Conservation (phyloP, 2,888 invertebrate genomes). For the Thereva unica region DNA sequence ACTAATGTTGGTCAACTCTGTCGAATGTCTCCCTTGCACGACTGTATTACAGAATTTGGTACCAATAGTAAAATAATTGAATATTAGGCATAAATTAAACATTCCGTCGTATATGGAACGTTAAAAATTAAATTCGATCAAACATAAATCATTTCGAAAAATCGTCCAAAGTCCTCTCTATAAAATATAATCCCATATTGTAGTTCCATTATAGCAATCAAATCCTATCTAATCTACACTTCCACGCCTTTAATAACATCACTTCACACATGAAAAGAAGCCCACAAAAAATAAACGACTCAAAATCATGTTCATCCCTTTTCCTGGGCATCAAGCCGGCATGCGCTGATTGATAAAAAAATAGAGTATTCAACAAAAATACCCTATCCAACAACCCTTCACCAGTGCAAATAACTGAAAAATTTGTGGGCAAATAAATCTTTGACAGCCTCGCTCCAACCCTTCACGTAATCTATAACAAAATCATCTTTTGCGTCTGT, state of each 20-base stretch:
- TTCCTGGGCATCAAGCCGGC: constrained; percentile 3
- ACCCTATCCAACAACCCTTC: constrained; percentile 17
- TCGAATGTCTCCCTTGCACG: no score
- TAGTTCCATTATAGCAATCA: no score
- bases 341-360: constrained; percentile 21
- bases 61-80: no score
- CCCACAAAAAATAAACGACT: neutral
- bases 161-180: no score
- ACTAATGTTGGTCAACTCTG: no score
- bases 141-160: no score
- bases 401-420: constrained; percentile 27
- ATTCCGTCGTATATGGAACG: no score
- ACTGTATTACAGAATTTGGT: no score
- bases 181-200: no score
- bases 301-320: no score
- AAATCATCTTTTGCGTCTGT: constrained; percentile 5
- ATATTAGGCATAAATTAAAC: no score
- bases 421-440: constrained; percentile 42
- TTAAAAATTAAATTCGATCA: no score
- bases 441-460: constrained; percentile 29
- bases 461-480: constrained; percentile 22
- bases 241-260: constrained; percentile 14
- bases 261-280: constrained; percentile 16
- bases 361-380: neutral
- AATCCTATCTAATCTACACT: constrained; percentile 3